phyloP scores from a whole-genome alignment of 2,888 invertebrate genomes.

The Dolichopus griseipennis region DNA sequence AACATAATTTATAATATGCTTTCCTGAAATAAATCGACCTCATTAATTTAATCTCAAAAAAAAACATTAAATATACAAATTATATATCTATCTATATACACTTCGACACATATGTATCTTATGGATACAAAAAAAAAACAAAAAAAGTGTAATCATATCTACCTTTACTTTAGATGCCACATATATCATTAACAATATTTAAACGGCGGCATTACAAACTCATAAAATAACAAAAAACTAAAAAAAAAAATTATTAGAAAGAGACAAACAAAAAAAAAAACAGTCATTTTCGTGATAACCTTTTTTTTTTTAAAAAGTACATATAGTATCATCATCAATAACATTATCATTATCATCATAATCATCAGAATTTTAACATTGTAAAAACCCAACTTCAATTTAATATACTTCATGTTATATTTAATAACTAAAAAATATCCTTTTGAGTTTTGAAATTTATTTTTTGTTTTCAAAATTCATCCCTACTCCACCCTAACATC shows the following conservation, averaged over 20 bases:
- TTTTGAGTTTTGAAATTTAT: too few relatives aligned
- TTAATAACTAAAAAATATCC: too few relatives aligned
- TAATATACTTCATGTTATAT: too few relatives aligned
- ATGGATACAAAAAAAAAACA: background rate
- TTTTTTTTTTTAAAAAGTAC: background rate
- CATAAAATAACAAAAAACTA: background rate
- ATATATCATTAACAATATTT: slow-evolving; percentile 1
- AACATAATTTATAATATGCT: slow-evolving; percentile 6
- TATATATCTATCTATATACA: background rate
- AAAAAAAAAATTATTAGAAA: background rate
- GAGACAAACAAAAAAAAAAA: background rate
- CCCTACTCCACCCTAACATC: background rate
- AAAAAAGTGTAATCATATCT: too few relatives aligned
- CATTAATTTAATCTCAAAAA: slow-evolving; percentile 4
- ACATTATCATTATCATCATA: too few relatives aligned
- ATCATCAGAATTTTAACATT: too few relatives aligned
- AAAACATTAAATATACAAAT: background rate
- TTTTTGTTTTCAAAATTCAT: background rate
- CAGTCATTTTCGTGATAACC: background rate
- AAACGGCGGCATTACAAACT: background rate
- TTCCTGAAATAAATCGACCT: slow-evolving; percentile 6
- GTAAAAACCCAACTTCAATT: too few relatives aligned
- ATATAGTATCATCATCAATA: background rate
- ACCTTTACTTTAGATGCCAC: background rate
- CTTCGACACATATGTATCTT: background rate